phyloP scores from a whole-genome alignment of 2,797 vertebrate species.

The Chrysolophus pictus region DNA sequence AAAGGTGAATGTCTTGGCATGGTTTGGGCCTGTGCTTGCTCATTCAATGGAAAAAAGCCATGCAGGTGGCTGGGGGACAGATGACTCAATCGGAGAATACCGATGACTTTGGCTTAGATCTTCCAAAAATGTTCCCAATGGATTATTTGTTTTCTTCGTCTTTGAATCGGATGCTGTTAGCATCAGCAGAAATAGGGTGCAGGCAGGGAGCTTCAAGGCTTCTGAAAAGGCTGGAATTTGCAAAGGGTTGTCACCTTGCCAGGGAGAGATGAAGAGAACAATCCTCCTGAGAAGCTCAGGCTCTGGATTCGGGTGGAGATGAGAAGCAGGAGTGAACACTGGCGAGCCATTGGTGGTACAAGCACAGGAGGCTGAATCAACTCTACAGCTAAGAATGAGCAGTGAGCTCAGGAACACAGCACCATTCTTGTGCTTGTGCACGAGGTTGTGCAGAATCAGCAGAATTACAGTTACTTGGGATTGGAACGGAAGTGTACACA shows the following conservation, averaged over 20 bases:
- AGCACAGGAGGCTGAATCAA: background rate
- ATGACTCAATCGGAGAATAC: background rate
- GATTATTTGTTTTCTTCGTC: background rate
- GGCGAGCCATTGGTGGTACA: background rate
- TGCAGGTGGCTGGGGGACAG: background rate
- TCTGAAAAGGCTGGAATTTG: background rate
- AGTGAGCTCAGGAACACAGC: background rate
- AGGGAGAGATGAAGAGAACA: constrained; percentile 21
- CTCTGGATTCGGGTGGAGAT: background rate
- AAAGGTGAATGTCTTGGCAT: background rate
- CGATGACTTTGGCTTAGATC: background rate
- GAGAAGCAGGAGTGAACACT: background rate
- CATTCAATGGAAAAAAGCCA: background rate
- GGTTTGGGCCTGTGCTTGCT: background rate
- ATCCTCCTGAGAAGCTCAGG: constrained; percentile 15
- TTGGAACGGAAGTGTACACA: rapidly evolving
- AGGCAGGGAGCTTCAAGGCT: background rate
- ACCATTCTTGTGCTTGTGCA: background rate
- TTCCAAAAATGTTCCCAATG: background rate
- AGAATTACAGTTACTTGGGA: background rate
- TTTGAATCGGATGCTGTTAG: background rate
- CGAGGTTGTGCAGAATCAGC: background rate
- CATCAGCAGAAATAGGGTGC: background rate
- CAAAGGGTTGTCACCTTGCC: background rate
- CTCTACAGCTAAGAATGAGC: background rate